phyloP scores from a whole-genome alignment of 1,140 invertebrate species.

The Neuroterus valhalla region DNA sequence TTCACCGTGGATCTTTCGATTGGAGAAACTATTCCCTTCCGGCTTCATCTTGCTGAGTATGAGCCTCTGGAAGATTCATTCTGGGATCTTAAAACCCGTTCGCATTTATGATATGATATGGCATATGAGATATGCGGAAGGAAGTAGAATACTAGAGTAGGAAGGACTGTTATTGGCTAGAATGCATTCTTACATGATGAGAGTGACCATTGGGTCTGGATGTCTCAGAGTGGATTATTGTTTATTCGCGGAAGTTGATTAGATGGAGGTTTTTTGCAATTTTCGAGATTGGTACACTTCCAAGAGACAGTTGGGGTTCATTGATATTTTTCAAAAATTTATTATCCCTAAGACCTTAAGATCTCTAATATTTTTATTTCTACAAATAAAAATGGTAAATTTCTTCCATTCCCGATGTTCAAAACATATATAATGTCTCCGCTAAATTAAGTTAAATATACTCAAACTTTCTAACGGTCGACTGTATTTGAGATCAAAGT shows the following conservation, averaged over 20 bases:
- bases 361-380: no score
- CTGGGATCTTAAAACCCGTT: constrained; percentile 10
- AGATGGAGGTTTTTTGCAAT: background rate
- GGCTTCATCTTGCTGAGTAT: constrained; percentile 3
- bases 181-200: constrained; percentile 25
- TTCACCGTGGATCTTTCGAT: constrained; percentile 19
- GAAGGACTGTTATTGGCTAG: background rate
- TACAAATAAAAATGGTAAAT: no score
- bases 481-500: no score
- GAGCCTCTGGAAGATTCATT: constrained; percentile 9
- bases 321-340: no score
- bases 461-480: no score
- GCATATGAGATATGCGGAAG: background rate
- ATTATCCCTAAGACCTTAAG: no score
- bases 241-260: background rate
- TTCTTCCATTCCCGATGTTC: no score
- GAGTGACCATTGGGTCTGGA: constrained; percentile 17
- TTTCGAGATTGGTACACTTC: background rate
- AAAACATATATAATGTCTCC: no score
- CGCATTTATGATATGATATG: constrained; percentile 20
- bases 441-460: no score
- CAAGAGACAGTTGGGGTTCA: no score
- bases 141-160: background rate
- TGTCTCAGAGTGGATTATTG: background rate
- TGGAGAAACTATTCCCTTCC: constrained; percentile 12